Conservation (phyloP, 2,797 vertebrate species). For the Anabas testudineus region DNA sequence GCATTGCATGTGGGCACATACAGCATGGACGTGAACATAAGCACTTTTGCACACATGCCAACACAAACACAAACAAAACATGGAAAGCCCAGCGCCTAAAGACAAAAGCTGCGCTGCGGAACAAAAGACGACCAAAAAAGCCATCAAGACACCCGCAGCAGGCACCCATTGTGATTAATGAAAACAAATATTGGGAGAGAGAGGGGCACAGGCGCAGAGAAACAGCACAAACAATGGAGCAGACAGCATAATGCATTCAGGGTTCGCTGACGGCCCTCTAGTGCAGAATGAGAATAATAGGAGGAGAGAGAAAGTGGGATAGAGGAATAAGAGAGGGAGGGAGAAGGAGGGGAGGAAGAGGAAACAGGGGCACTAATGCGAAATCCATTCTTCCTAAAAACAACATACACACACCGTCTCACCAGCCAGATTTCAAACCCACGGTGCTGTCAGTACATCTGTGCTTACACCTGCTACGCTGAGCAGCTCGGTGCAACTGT, state of each 20-base stretch:
- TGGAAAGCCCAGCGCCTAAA: constrained; percentile 69
- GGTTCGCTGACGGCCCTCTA: constrained; percentile 79
- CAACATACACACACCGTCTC: constrained; percentile 19
- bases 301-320: constrained; percentile 68
- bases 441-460: constrained; percentile 78
- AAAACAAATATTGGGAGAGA: constrained; percentile 91
- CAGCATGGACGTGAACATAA: constrained; percentile 40
- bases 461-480: constrained; percentile 55
- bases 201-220: constrained; percentile 72
- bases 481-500: constrained; percentile 32
- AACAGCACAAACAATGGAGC: constrained; percentile 82
- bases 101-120: constrained; percentile 74
- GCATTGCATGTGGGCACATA: constrained; percentile 22
- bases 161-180: constrained; percentile 92
- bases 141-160: constrained; percentile 90
- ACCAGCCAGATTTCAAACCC: constrained; percentile 51
- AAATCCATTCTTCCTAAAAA: constrained; percentile 71
- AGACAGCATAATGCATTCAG: constrained; percentile 80
- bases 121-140: constrained; percentile 82
- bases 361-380: constrained; percentile 73
- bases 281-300: constrained; percentile 81
- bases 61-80: constrained; percentile 70
- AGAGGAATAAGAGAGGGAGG: constrained; percentile 49
- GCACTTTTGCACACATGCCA: constrained; percentile 38
- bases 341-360: constrained; percentile 58